These are phyloP conservation scores for Nymphalis polychloros DNA, from an alignment of 2,888 invertebrate genomes.

Conservation along the genomic window DNA sequence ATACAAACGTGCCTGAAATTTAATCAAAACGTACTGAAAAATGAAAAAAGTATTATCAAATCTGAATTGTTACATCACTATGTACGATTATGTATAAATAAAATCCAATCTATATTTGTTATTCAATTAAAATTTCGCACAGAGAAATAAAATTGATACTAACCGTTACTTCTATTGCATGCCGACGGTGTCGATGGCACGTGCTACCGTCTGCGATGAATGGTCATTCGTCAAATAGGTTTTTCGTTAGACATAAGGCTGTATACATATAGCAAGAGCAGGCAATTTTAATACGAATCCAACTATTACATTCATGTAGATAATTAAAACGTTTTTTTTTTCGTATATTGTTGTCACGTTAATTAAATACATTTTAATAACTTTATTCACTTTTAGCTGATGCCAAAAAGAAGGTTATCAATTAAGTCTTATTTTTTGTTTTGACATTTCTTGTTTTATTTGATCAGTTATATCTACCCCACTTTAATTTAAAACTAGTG, in stretches of 20 bases:
- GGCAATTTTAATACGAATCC: not conserved
- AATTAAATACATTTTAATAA: too few species aligned
- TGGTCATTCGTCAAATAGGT: conserved; percentile 27
- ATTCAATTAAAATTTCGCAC: conserved; percentile 31
- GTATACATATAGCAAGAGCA: not conserved
- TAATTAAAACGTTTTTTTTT: too few species aligned
- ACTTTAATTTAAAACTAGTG: too few species aligned
- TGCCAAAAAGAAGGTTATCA: too few species aligned
- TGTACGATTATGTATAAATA: not conserved
- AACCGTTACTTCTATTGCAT: conserved; percentile 35
- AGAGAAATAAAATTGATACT: conserved; percentile 25
- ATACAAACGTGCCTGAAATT: too few species aligned
- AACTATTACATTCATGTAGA: not conserved
- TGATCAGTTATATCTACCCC: too few species aligned
- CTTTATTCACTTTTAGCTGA: too few species aligned
- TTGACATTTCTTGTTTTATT: too few species aligned
- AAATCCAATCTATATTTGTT: conserved; percentile 17
- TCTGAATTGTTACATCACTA: not conserved
- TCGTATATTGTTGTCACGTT: too few species aligned
- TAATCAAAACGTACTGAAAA: not conserved
- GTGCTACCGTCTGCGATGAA: conserved; percentile 17
- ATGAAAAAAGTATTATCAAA: not conserved
- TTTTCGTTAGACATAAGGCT: conserved; percentile 6
- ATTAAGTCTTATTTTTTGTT: too few species aligned
- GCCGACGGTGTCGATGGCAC: conserved; percentile 21